Evolutionary conservation across 2,797 vertebrate species (phyloP).

Genomic region (Microctenopoma lineatum): DNA sequence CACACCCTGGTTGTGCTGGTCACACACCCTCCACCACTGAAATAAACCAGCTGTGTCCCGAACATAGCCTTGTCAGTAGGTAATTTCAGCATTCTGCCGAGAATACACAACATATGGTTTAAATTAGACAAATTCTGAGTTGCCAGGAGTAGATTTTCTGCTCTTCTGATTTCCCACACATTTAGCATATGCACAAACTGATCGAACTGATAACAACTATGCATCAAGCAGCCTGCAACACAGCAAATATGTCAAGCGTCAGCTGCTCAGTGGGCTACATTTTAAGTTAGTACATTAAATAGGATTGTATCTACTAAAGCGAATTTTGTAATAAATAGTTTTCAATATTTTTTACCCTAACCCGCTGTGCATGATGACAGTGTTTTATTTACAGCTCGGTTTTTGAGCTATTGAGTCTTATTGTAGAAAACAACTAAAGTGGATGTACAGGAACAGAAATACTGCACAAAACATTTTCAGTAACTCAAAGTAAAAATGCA

Average conservation of each 20-base stretch:
- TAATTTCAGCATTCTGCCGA: too few species aligned
- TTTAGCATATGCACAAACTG: too few species aligned
- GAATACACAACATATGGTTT: too few species aligned
- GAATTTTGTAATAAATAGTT: not conserved
- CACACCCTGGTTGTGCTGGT: not conserved
- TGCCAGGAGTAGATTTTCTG: not conserved
- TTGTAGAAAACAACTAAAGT: slow-evolving; percentile 35
- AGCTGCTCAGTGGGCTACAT: not conserved
- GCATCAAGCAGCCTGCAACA: not conserved
- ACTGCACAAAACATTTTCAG: slow-evolving; percentile 16
- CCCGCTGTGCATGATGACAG: slow-evolving; percentile 22
- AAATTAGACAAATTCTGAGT: not conserved
- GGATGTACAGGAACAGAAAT: slow-evolving; percentile 23
- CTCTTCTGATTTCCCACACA: too few species aligned
- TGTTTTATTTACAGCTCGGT: slow-evolving; percentile 51
- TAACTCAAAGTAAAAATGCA: slow-evolving; percentile 46
- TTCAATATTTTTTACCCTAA: not conserved
- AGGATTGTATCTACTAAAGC: not conserved
- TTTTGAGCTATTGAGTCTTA: slow-evolving; percentile 50
- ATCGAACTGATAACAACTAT: not conserved
- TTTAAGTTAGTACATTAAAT: not conserved
- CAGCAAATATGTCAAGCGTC: not conserved
- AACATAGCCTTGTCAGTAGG: too few species aligned
- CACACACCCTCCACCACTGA: not conserved
- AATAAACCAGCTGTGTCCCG: not conserved